Base-by-base conservation (phyloP, 2,888 invertebrate species). In the Tricholauxania praeusta region DNA sequence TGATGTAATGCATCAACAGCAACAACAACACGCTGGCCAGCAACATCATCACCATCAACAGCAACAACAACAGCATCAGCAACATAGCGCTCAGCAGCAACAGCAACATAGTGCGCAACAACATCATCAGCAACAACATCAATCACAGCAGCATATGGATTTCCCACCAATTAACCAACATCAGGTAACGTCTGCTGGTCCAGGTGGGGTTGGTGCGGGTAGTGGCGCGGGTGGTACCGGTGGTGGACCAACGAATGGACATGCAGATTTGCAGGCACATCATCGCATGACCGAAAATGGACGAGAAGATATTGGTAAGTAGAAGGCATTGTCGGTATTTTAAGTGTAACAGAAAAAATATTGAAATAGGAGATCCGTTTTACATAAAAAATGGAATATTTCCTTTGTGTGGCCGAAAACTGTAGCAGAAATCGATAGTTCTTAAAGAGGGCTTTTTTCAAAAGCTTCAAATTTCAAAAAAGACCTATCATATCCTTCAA, bases 201-300 rank as follows among this genome's bases (percentile, higher is more conserved):
- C 60, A 4, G 28, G 75, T 47, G 92, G 92, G 82, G 91, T 91
- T 82, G 78, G 79, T 73, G 39, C 39, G 73, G 82, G 77, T 64
- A 39, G 69, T 55, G 78, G 80, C 72, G 91, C 92, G 73, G 70
- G 64, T n/a, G 71, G 75, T 8, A 10, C 39, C 10, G 71, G 72
- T 32, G 73, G 52, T n/a, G 77, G 59, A 3, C 83, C 81, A 14
- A 76, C 82, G 73, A 93, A 93, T 83, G 92, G 92, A 82, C 87
- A 86, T 71, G 91, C 93, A 72, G 92, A 93, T 79, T 88, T 93
- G 79, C 91, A 93, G 81, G 91, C 92, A 77, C 93, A 90, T 85
- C 90, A 86, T 78, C 83, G 85, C 75, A 90, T 91, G 84, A 89
- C 90, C 76, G 90, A 91, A 69, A 86, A 82, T 19, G 87, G 84